Evolutionary conservation across 2,888 invertebrate genomes (phyloP).

Genomic region (Orthosia incerta): DNA sequence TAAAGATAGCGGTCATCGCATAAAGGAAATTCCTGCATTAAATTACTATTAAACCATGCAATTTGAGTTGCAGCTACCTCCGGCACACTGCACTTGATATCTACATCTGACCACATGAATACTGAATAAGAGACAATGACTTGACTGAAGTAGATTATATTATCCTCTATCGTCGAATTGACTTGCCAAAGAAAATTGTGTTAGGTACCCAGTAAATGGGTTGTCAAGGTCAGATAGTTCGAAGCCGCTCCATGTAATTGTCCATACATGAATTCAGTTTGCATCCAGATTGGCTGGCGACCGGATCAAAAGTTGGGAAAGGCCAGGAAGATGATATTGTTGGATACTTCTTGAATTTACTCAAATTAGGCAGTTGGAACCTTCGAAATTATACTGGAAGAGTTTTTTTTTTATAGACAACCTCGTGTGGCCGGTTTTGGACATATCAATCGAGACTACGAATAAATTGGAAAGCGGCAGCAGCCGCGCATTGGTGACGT

Average conservation of each 20-base stretch:
- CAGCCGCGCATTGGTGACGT: background rate
- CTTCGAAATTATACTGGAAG: background rate
- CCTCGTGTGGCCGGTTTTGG: background rate
- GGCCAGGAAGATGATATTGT: background rate
- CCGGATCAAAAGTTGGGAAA: too few species aligned
- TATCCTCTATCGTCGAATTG: background rate
- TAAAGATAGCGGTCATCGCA: constrained; percentile 54
- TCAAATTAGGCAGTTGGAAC: background rate
- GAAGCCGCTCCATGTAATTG: background rate
- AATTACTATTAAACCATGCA: constrained; percentile 63
- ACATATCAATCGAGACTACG: background rate
- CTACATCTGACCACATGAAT: constrained; percentile 42
- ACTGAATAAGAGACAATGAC: constrained; percentile 21
- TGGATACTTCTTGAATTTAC: background rate
- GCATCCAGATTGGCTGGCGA: too few species aligned
- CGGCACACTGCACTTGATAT: constrained; percentile 38
- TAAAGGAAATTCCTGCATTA: constrained; percentile 65
- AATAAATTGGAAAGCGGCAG: background rate
- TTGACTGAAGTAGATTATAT: constrained; percentile 10
- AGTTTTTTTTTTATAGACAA: background rate
- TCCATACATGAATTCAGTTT: too few species aligned
- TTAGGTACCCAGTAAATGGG: background rate
- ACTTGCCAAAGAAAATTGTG: background rate
- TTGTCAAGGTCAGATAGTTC: background rate
- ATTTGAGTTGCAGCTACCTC: constrained; percentile 55